phyloP scores from a whole-genome alignment of 2,113 vertebrate genomes.

The Limanda limanda region DNA sequence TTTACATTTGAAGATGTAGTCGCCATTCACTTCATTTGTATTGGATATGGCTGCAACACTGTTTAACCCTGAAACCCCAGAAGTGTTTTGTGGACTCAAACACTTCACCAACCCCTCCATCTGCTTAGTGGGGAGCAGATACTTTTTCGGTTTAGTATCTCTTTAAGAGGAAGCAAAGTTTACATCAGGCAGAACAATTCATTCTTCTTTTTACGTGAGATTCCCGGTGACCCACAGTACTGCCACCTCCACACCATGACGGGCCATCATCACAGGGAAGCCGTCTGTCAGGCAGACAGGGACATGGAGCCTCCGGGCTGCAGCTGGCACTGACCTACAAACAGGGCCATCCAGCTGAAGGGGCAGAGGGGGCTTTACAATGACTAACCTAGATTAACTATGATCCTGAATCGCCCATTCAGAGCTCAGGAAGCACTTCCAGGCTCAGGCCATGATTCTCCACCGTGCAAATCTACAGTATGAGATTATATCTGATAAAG shows the following conservation, averaged over 20 bases:
- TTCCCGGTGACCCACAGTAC: not conserved
- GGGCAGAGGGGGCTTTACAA: constrained; percentile 32
- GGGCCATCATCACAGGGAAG: not conserved
- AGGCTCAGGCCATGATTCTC: not conserved
- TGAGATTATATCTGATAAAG: not conserved
- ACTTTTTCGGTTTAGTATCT: too few relatives aligned
- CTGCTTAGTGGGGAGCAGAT: too few relatives aligned
- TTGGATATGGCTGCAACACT: too few relatives aligned
- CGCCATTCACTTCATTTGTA: too few relatives aligned
- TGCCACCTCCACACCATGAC: not conserved
- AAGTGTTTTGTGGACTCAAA: too few relatives aligned
- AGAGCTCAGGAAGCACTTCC: not conserved
- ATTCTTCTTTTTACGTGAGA: not conserved
- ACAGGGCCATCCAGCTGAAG: constrained; percentile 34
- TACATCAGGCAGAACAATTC: not conserved
- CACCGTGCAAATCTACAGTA: too few relatives aligned
- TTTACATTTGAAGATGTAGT: too few relatives aligned
- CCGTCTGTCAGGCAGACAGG: constrained; percentile 37
- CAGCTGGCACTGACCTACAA: constrained; percentile 65
- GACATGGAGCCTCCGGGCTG: constrained; percentile 41
- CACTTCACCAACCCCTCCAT: too few relatives aligned
- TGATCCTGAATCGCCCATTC: constrained; percentile 16
- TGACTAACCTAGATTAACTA: constrained; percentile 41
- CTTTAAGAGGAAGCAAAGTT: not conserved
- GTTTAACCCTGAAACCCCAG: too few relatives aligned